Base-by-base conservation (phyloP, 2,888 invertebrate genomes). In the Calliphora vomitoria region DNA sequence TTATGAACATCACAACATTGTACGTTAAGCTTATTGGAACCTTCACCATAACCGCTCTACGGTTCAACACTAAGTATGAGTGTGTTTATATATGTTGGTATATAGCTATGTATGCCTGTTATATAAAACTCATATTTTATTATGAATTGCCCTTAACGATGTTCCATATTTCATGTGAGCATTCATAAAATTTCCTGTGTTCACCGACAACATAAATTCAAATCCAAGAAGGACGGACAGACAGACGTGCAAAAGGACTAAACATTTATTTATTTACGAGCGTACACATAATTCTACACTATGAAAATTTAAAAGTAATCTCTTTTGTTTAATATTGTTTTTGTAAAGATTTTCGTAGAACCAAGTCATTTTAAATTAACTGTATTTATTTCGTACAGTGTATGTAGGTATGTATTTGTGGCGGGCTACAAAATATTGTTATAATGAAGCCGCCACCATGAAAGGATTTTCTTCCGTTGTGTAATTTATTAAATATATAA, bases 101-200 rank as follows among this genome's bases (percentile, higher is more conserved):
- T n/a, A 8, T 44, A 50, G n/a, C 3, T 18, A 50, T 58, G 13
- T 20, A 25, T 66, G 18, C 8, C 38, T 82, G 18, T 62, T 64
- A 60, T 75, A 72, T 62, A 83, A 81, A 74, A 76, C 90, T 89
- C 89, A 90, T 91, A 91, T 92, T 92, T 92, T 92, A 93, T 93
- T 93, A 93, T 93, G 93, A 93, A 93, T 93, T 92, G 93, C 93
- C 91, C 92, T 93, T 93, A 93, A 93, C 93, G 93, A 93, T 93
- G 91, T 91, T 92, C 90, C 93, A 93, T 93, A 92, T 93, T 92
- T 93, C 93, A 93, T 93, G 90, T 91, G 92, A 91, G 92, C 93
- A 91, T 93, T 93, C 93, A 93, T 93, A 93, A 92, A 92, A 90
- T 92, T 90, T 92, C 89, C 89, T 89, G 87, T 83, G 87, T 72